Conservation (phyloP, 2,113 vertebrate genomes). For the Meleagris gallopavo region DNA sequence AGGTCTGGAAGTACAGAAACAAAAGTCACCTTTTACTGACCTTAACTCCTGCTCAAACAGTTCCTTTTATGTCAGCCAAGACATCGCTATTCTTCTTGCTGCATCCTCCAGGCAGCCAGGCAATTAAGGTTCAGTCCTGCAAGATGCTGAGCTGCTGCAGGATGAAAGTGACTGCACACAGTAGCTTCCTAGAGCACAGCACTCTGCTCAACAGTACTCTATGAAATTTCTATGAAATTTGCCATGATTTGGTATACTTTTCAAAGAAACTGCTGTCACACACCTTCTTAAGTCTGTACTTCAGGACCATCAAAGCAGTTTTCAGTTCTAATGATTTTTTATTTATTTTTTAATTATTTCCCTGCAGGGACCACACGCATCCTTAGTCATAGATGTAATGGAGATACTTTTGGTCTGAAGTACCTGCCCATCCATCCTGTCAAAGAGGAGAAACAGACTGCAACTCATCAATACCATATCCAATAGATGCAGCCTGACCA, state of each 20-base stretch:
- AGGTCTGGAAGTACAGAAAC: neutral
- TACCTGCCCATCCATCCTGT: neutral
- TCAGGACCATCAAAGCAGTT: neutral
- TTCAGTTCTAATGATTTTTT: neutral
- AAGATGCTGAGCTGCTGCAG: neutral
- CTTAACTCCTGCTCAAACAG: constrained; percentile 6
- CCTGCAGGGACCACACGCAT: neutral
- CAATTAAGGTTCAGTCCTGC: constrained; percentile 39
- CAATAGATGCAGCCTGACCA: neutral
- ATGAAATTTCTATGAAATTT: neutral
- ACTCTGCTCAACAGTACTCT: neutral
- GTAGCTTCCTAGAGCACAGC: neutral
- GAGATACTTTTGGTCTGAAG: neutral
- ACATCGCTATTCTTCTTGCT: constrained; percentile 24
- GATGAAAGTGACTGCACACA: neutral
- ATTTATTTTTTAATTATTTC: neutral
- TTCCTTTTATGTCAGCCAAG: constrained; percentile 39
- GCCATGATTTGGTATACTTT: neutral
- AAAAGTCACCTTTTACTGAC: constrained; percentile 35
- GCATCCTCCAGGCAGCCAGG: constrained; percentile 15
- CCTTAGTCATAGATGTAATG: neutral
- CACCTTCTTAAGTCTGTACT: neutral
- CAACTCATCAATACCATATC: neutral
- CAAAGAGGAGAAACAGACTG: neutral
- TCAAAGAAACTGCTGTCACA: neutral